A percentile compares a stretch with the other conserved stretches of the same genome.
Conservation (phyloP, 2,113 vertebrate species). For the Ictalurus punctatus region DNA sequence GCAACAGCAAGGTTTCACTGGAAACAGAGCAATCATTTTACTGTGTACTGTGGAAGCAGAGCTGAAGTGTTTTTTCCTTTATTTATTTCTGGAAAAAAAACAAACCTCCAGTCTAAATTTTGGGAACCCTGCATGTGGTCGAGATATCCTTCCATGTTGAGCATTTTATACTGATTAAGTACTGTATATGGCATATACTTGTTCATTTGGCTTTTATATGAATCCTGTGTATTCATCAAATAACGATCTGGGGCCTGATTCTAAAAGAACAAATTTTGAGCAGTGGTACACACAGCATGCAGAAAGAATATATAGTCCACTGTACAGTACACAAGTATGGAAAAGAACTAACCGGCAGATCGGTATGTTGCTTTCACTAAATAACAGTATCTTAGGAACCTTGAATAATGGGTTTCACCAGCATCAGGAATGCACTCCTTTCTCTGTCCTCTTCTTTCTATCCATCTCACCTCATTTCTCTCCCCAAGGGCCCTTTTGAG, state of each 20-base stretch:
- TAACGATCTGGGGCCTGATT: neutral
- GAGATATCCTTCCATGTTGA: neutral
- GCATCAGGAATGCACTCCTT: conserved; percentile 4
- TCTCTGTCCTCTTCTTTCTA: neutral
- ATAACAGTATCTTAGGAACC: neutral
- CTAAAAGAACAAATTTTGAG: neutral
- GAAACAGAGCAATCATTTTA: neutral
- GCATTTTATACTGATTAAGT: neutral
- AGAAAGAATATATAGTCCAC: neutral
- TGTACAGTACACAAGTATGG: too few relatives aligned
- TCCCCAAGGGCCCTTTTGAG: neutral
- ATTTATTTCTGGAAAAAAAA: neutral
- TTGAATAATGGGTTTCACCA: neutral
- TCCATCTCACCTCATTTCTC: conserved; percentile 16
- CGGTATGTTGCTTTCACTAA: neutral
- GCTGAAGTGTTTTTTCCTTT: neutral
- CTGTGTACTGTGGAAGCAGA: neutral
- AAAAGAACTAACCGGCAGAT: neutral
- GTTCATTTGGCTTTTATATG: neutral
- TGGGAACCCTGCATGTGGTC: neutral
- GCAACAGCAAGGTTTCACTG: neutral
- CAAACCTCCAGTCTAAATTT: neutral
- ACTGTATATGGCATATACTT: neutral
- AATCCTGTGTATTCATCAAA: neutral
- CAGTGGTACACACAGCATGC: neutral